These are phyloP conservation scores for Ligdia adustata DNA, from an alignment of 2,888 invertebrate genomes.

Conservation along the genomic window DNA sequence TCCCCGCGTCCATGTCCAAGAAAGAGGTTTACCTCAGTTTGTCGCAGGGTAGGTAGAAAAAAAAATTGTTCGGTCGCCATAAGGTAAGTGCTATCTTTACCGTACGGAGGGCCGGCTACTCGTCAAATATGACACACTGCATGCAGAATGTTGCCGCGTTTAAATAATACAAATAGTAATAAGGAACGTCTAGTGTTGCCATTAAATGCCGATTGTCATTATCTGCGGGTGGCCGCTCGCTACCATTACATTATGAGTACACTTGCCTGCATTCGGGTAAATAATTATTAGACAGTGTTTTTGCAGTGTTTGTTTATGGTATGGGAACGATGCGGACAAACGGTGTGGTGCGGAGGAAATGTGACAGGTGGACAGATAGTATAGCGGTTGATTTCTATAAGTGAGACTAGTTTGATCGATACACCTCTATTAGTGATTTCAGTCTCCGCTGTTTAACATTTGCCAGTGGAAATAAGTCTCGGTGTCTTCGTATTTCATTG, in stretches of 20 bases:
- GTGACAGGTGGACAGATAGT: conserved; percentile 2
- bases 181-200: conserved; percentile 13
- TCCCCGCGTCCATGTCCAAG: too few relatives aligned
- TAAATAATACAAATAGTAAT: conserved; percentile 1
- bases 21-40: too few relatives aligned
- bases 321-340: conserved; percentile 14
- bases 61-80: too few relatives aligned
- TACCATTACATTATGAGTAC: conserved; percentile 30
- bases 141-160: conserved; percentile 10
- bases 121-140: conserved; percentile 7
- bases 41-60: too few relatives aligned
- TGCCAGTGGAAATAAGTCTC: too few relatives aligned
- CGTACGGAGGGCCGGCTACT: conserved; percentile 7
- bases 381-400: too few relatives aligned
- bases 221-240: conserved; percentile 60
- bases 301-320: conserved; percentile 25
- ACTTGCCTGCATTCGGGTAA: conserved; percentile 2
- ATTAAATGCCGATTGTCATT: conserved; percentile 63
- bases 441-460: too few relatives aligned
- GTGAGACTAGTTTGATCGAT: too few relatives aligned
- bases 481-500: too few relatives aligned
- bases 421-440: too few relatives aligned
- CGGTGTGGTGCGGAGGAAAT: conserved; percentile 8
- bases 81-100: conserved; percentile 12
- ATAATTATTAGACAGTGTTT: conserved; percentile 19